A percentile compares a stretch with the other conserved stretches of the same genome.
Evolutionary conservation across 1,140 invertebrate genomes (phyloP).

Genomic region (Cyrtorhinus lividipennis): DNA sequence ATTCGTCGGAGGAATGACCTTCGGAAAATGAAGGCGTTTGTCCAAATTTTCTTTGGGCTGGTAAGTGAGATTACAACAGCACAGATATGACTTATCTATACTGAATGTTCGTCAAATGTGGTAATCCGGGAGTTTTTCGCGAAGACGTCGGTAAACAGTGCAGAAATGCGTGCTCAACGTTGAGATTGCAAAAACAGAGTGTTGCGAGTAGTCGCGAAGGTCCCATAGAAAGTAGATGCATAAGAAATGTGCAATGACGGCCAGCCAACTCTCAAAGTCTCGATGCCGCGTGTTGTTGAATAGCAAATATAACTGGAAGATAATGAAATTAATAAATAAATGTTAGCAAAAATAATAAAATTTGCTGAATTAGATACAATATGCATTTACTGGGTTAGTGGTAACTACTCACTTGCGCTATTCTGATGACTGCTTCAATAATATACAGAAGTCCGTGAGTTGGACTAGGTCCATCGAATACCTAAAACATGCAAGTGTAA

Average conservation of each 20-base stretch:
- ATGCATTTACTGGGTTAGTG: too few species aligned
- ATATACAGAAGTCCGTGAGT: constrained; percentile 23
- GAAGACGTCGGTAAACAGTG: constrained; percentile 17
- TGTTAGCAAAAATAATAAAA: constrained; percentile 2
- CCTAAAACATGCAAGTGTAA: constrained; percentile 16
- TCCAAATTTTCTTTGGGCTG: too few species aligned
- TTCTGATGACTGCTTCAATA: constrained; percentile 22
- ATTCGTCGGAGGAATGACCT: too few species aligned
- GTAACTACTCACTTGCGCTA: constrained; percentile 25
- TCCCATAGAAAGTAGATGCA: constrained; percentile 21
- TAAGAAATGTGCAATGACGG: constrained; percentile 16
- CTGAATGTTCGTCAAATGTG: constrained; percentile 23
- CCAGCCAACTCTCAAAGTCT: constrained; percentile 20
- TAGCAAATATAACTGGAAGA: constrained; percentile 20
- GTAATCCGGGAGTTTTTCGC: constrained; percentile 23
- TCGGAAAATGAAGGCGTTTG: too few species aligned
- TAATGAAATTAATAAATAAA: constrained; percentile 9
- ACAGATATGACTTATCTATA: too few species aligned
- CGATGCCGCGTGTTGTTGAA: constrained; percentile 19
- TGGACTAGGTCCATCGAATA: constrained; percentile 23
- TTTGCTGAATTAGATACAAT: too few species aligned
- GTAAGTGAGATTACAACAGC: too few species aligned
- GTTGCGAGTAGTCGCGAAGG: constrained; percentile 20
- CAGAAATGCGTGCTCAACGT: constrained; percentile 17
- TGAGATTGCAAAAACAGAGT: constrained; percentile 17